A percentile compares a stretch with the other conserved stretches of the same genome.
These are phyloP conservation scores for Dromiciops gliroides DNA, from an alignment of 2,113 vertebrate genomes.

Conservation along the genomic window DNA sequence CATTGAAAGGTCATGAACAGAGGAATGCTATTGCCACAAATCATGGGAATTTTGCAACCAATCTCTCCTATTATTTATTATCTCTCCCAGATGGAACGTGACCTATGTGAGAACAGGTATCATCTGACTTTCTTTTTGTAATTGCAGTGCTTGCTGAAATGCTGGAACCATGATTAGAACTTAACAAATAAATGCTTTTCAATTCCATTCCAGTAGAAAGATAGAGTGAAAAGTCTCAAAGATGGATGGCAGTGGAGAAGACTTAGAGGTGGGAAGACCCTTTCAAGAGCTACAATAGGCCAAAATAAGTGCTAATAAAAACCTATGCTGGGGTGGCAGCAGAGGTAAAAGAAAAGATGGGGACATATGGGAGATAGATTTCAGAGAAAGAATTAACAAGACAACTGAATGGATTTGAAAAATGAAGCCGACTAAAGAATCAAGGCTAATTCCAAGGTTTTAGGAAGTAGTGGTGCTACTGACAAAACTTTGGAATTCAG, in stretches of 20 bases:
- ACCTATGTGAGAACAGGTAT: neutral
- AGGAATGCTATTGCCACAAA: neutral
- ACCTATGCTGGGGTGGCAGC: neutral
- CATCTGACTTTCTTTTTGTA: neutral
- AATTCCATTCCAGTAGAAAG: neutral
- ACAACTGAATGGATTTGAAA: neutral
- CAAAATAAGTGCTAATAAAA: neutral
- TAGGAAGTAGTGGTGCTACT: neutral
- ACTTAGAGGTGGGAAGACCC: neutral
- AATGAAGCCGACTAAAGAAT: neutral
- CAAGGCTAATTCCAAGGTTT: neutral
- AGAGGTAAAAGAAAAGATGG: neutral
- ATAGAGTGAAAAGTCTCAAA: too few species aligned
- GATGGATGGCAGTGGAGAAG: neutral
- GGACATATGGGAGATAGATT: neutral
- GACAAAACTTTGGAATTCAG: neutral
- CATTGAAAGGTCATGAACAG: neutral
- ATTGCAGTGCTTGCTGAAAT: neutral
- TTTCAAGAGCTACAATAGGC: neutral
- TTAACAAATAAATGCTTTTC: neutral
- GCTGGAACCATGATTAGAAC: neutral
- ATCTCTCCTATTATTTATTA: neutral
- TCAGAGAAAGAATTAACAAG: neutral
- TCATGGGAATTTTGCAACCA: neutral
- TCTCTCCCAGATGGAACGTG: neutral